These are phyloP conservation scores for Drosophila koepferae DNA, from an alignment of 2,888 invertebrate genomes.

Conservation along the genomic window DNA sequence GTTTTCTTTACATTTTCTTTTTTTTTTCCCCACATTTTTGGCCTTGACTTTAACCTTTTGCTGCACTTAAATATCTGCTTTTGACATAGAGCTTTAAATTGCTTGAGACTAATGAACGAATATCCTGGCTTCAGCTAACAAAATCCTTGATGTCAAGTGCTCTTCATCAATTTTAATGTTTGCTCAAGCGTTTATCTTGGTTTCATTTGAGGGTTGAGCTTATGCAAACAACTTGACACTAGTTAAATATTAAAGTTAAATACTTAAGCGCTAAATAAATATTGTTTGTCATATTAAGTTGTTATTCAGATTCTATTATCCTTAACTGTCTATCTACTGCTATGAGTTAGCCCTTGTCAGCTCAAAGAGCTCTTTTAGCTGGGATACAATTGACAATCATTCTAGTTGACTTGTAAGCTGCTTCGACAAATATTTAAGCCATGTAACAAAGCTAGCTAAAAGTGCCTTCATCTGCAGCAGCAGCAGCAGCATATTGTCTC, in stretches of 20 bases:
- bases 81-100: conserved; percentile 8
- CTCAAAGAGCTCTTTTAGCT: not conserved
- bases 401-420: conserved; percentile 21
- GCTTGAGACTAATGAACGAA: no score
- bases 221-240: not conserved
- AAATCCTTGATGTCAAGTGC: conserved; percentile 7
- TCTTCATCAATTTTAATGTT: conserved; percentile 5
- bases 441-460: conserved; percentile 17
- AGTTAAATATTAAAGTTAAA: conserved; percentile 1
- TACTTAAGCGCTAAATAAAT: not conserved
- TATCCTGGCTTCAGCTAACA: not conserved
- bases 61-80: not conserved
- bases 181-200: conserved; percentile 8
- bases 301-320: not conserved
- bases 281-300: not conserved
- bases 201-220: not conserved
- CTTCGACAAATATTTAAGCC: conserved; percentile 39
- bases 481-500: conserved; percentile 1
- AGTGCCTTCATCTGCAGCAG: conserved; percentile 12
- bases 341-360: not conserved
- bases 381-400: conserved; percentile 1
- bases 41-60: conserved; percentile 41
- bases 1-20: conserved; percentile 31
- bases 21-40: conserved; percentile 18
- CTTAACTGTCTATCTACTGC: not conserved